These are phyloP conservation scores for Agriopis marginaria DNA, from an alignment of 2,888 invertebrate species.

Conservation along the genomic window DNA sequence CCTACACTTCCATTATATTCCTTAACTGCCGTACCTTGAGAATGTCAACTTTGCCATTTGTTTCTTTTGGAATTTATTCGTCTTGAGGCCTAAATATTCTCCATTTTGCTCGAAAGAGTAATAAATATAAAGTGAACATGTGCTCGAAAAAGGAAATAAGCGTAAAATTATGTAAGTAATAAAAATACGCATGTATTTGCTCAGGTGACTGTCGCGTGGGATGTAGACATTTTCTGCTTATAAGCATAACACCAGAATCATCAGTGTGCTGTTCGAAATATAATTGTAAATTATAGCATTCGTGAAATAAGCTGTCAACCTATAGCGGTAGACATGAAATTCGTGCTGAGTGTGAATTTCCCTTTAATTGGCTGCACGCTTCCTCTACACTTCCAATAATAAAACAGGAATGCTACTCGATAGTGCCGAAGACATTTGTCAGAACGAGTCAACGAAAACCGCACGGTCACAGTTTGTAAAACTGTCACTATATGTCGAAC, in stretches of 20 bases:
- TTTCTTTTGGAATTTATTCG: conserved; percentile 40
- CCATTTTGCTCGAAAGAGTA: conserved; percentile 37
- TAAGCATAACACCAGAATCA: conserved; percentile 54
- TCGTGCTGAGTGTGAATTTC: conserved; percentile 67
- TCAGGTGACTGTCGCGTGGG: conserved; percentile 59
- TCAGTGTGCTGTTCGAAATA: conserved; percentile 62
- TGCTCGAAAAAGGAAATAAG: conserved; percentile 35
- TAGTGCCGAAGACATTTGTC: conserved; percentile 57
- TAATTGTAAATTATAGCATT: conserved; percentile 73
- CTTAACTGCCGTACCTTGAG: conserved; percentile 42
- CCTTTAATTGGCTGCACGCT: conserved; percentile 75
- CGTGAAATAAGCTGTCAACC: conserved; percentile 69
- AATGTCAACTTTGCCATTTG: conserved; percentile 43
- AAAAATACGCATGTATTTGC: conserved; percentile 51
- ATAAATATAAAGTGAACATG: conserved; percentile 41
- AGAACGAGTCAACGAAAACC: conserved; percentile 56
- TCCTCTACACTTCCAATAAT: conserved; percentile 46
- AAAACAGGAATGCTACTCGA: conserved; percentile 52
- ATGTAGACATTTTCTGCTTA: conserved; percentile 58
- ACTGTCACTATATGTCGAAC: conserved; percentile 59
- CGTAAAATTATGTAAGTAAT: conserved; percentile 42
- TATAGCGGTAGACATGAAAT: conserved; percentile 66
- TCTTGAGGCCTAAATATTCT: conserved; percentile 41
- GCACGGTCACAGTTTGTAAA: conserved; percentile 53
- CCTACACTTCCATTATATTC: conserved; percentile 48